Conservation (phyloP, 2,888 invertebrate genomes). For the Boloria selene region DNA sequence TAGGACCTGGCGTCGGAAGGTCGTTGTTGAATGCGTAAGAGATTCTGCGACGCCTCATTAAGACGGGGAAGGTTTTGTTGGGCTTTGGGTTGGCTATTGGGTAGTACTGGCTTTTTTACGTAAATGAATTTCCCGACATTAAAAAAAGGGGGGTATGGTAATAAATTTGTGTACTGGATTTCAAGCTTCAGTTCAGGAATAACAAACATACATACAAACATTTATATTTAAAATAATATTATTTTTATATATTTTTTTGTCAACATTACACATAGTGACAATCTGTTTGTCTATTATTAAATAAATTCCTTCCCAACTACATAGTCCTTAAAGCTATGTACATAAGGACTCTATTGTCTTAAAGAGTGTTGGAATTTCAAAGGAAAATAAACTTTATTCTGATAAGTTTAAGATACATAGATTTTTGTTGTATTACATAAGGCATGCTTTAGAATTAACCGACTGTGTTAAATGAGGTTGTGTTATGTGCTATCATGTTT, state of each 20-base stretch:
- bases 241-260: slow-evolving; percentile 28
- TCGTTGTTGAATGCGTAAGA: no score
- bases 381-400: neutral
- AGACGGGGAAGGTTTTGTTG: no score
- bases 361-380: neutral
- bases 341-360: slow-evolving; percentile 22
- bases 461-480: neutral
- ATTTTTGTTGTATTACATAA: neutral
- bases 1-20: no score
- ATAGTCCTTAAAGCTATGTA: slow-evolving; percentile 14
- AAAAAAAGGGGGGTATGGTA: no score
- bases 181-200: neutral
- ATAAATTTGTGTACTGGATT: no score
- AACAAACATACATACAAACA: no score
- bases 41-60: no score
- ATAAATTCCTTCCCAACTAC: slow-evolving; percentile 46
- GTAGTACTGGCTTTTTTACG: no score
- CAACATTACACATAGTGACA: slow-evolving; percentile 51
- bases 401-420: neutral
- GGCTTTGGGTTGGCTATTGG: no score
- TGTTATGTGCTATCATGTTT: neutral
- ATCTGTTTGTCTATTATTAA: slow-evolving; percentile 65
- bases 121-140: no score
- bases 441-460: slow-evolving; percentile 15
- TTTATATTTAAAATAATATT: no score